Evolutionary conservation across 2,797 vertebrate species (phyloP).

Genomic region (Sebastes aleutianus): DNA sequence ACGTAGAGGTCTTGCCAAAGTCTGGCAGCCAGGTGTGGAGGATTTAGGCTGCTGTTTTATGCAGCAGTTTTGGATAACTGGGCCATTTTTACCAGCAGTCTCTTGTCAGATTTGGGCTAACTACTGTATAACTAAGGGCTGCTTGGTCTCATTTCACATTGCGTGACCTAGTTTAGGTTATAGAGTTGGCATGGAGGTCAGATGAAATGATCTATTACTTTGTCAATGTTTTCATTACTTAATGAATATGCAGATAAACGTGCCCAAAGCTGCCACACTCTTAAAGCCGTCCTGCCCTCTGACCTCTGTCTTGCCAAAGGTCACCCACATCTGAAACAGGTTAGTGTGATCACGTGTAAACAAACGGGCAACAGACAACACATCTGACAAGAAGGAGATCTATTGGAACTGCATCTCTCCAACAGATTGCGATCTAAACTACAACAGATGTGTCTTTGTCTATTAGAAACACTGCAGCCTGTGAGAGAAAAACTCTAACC

Average conservation of each 20-base stretch:
- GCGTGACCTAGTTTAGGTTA: not conserved
- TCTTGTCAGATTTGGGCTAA: not conserved
- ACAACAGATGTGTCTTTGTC: conserved; percentile 38
- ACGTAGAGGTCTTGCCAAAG: not conserved
- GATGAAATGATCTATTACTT: not conserved
- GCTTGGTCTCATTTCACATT: not conserved
- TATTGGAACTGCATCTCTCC: not conserved
- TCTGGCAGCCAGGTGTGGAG: not conserved
- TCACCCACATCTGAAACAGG: conserved; percentile 18
- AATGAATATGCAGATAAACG: not conserved
- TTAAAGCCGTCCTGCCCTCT: not conserved
- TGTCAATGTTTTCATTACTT: not conserved
- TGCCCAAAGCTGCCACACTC: not conserved
- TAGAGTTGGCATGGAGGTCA: not conserved
- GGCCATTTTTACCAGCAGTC: not conserved
- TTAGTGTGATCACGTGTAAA: conserved; percentile 9
- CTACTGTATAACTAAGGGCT: not conserved
- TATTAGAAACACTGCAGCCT: not conserved
- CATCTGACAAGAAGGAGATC: conserved; percentile 1
- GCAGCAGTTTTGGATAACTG: not conserved
- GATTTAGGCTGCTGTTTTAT: not conserved
- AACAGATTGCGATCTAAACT: conserved; percentile 1
- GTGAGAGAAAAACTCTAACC: not conserved
- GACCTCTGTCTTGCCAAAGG: not conserved
- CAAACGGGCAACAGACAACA: conserved; percentile 7